Conservation (phyloP, 2,888 invertebrate genomes). For the Auanema sp. region DNA sequence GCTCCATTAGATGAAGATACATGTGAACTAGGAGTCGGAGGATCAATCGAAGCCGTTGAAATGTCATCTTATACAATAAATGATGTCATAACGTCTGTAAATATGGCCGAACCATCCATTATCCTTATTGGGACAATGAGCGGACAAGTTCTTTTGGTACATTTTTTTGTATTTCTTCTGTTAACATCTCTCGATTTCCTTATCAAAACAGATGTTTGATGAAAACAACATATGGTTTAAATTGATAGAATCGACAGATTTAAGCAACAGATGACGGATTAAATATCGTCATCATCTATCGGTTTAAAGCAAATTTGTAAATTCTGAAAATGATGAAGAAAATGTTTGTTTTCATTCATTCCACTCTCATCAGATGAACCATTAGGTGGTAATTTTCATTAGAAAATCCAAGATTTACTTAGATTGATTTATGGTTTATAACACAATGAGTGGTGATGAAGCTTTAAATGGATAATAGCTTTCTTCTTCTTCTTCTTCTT, state of each 20-base stretch:
- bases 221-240: too few species aligned
- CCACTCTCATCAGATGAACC: not conserved
- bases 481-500: not conserved
- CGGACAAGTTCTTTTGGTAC: conserved; percentile 29
- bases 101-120: conserved; percentile 13
- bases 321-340: too few species aligned
- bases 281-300: not conserved
- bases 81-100: conserved; percentile 4
- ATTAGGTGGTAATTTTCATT: conserved; percentile 7
- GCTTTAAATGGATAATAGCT: not conserved
- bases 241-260: too few species aligned
- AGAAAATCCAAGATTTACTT: not conserved
- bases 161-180: not conserved
- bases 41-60: conserved; percentile 54
- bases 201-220: not conserved
- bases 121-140: conserved; percentile 26
- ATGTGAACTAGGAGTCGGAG: conserved; percentile 61
- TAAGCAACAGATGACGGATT: not conserved
- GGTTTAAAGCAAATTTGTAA: too few species aligned
- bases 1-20: conserved; percentile 59
- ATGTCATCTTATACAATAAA: conserved; percentile 26
- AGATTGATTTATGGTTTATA: not conserved
- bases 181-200: conserved; percentile 11
- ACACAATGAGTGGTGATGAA: not conserved
- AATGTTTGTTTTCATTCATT: too few species aligned